A percentile compares a stretch with the other conserved stretches of the same genome.
Evolutionary conservation across 2,888 invertebrate genomes (phyloP).

Genomic region (Cyclophora albipunctata): DNA sequence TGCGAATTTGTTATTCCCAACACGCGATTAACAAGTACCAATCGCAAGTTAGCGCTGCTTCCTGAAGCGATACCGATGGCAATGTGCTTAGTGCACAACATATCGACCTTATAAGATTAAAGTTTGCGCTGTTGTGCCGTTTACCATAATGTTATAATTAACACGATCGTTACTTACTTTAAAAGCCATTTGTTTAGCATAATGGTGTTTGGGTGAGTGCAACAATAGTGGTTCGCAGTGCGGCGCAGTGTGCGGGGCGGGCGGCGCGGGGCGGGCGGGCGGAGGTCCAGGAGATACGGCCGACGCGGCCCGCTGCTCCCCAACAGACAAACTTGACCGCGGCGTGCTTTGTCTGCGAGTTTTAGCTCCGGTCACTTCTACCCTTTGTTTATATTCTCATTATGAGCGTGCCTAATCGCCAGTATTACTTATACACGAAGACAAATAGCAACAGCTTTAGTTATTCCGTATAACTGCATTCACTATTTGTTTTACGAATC

Average conservation of each 20-base stretch:
- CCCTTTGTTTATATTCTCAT: constrained; percentile 31
- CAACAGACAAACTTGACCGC: constrained; percentile 58
- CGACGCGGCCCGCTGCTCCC: constrained; percentile 40
- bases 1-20: constrained; percentile 47
- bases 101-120: neutral
- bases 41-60: constrained; percentile 13
- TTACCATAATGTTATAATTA: constrained; percentile 44
- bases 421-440: constrained; percentile 13
- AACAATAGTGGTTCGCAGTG: constrained; percentile 50
- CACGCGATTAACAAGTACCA: constrained; percentile 43
- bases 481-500: constrained; percentile 13
- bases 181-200: constrained; percentile 58
- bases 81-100: neutral
- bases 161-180: constrained; percentile 46
- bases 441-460: constrained; percentile 11
- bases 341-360: constrained; percentile 38
- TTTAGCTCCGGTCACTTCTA: constrained; percentile 27
- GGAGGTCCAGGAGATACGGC: constrained; percentile 25
- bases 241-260: constrained; percentile 19
- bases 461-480: constrained; percentile 10
- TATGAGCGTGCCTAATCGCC: constrained; percentile 13
- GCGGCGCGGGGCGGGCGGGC: no score
- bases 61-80: neutral
- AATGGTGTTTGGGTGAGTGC: constrained; percentile 51
- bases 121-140: constrained; percentile 11